Conservation (phyloP, 2,888 invertebrate species). For the Amaurobius ferox region DNA sequence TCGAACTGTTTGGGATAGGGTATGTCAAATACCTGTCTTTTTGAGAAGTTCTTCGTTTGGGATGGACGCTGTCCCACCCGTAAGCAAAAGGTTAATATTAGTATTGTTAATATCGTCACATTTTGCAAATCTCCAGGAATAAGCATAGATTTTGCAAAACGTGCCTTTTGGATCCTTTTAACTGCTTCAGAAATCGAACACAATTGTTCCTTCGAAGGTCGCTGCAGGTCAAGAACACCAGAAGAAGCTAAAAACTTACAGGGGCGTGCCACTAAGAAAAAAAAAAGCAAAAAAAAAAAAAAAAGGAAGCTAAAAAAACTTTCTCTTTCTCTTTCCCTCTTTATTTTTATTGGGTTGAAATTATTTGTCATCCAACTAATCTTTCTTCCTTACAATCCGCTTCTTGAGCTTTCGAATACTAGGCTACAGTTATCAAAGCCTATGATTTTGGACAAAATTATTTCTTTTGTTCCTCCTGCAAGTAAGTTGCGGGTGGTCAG, state of each 20-base stretch:
- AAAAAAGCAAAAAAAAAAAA: not conserved
- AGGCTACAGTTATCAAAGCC: not conserved
- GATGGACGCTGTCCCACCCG: too few relatives aligned
- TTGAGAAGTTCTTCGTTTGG: too few relatives aligned
- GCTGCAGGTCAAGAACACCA: constrained; percentile 47
- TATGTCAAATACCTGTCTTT: too few relatives aligned
- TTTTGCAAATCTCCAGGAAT: too few relatives aligned
- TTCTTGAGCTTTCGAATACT: not conserved
- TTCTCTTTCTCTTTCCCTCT: constrained; percentile 18
- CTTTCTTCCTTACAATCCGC: not conserved
- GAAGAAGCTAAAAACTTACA: not conserved
- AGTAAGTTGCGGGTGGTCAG: constrained; percentile 32
- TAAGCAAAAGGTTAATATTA: too few relatives aligned
- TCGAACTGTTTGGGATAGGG: too few relatives aligned
- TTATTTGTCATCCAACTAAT: constrained; percentile 8
- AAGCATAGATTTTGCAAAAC: too few relatives aligned
- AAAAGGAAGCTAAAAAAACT: not conserved
- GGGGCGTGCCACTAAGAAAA: constrained; percentile 23
- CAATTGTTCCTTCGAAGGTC: constrained; percentile 35
- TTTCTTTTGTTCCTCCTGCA: constrained; percentile 26
- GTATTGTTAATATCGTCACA: too few relatives aligned
- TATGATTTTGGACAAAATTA: constrained; percentile 35
- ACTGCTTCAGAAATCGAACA: not conserved
- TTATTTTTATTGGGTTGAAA: constrained; percentile 23
- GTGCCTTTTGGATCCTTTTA: constrained; percentile 22